These are phyloP conservation scores for Chauna torquata DNA, from an alignment of 2,113 vertebrate species.

Conservation along the genomic window DNA sequence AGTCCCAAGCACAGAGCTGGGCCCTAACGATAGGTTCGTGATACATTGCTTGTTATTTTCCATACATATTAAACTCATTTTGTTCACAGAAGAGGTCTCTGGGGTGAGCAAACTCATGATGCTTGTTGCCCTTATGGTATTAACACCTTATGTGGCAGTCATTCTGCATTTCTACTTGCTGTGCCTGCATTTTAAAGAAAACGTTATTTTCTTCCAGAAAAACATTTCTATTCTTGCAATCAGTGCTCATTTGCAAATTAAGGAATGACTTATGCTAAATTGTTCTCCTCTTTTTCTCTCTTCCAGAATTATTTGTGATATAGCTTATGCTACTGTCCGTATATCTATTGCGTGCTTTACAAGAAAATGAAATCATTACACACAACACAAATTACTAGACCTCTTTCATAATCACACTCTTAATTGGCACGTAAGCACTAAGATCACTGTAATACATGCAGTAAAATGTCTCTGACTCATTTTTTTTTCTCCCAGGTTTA, in stretches of 20 bases:
- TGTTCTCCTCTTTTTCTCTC: constrained; percentile 50
- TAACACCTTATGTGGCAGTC: not conserved
- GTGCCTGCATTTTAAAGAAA: constrained; percentile 32
- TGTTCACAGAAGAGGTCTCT: not conserved
- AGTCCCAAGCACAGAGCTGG: not conserved
- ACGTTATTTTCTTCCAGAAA: constrained; percentile 56
- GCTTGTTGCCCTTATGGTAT: not conserved
- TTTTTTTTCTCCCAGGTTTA: constrained; percentile 67
- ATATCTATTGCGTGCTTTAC: constrained; percentile 57
- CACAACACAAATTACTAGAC: constrained; percentile 60
- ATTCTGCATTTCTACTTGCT: constrained; percentile 11
- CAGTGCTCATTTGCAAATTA: constrained; percentile 70
- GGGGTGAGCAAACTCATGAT: not conserved
- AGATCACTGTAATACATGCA: constrained; percentile 64
- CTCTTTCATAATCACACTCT: constrained; percentile 70
- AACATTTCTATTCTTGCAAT: constrained; percentile 38
- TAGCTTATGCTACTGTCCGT: constrained; percentile 65
- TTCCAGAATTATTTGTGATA: constrained; percentile 44
- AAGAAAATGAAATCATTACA: constrained; percentile 77
- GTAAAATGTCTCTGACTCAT: constrained; percentile 63
- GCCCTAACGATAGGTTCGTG: not conserved
- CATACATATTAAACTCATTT: not conserved
- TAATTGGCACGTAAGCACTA: constrained; percentile 74
- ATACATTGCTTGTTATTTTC: not conserved
- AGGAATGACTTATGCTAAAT: constrained; percentile 68